Evolutionary conservation across 2,797 vertebrate species (phyloP).

Genomic region (Denticeps clupeoides): DNA sequence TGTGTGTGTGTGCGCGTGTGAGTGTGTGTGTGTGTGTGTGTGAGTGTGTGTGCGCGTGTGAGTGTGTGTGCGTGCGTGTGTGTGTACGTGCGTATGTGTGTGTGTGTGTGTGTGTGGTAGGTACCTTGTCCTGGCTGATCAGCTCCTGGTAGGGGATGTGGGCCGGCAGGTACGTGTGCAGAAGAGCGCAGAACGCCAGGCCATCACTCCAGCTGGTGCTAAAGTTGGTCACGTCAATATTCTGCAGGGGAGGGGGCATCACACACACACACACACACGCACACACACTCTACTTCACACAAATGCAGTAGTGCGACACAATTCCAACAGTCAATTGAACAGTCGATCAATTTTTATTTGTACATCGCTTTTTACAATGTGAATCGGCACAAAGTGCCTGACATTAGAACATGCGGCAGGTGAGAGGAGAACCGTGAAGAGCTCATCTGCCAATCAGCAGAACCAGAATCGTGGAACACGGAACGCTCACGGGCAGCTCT

Average conservation of each 20-base stretch:
- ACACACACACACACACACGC: slow-evolving; percentile 8
- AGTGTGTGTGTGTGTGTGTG: background rate
- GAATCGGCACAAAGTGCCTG: too few species aligned
- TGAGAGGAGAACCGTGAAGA: too few species aligned
- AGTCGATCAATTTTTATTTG: too few species aligned
- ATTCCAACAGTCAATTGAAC: too few species aligned
- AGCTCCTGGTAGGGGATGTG: slow-evolving; percentile 87
- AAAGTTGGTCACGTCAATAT: slow-evolving; percentile 86
- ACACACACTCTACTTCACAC: too few species aligned
- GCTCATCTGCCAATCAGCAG: too few species aligned
- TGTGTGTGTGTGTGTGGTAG: slow-evolving; percentile 7
- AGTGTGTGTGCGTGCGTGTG: slow-evolving; percentile 7
- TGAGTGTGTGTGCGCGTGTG: slow-evolving; percentile 10
- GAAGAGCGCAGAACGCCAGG: slow-evolving; percentile 77
- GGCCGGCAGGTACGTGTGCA: slow-evolving; percentile 81
- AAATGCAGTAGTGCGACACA: too few species aligned
- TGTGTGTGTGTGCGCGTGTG: background rate
- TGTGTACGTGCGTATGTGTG: background rate
- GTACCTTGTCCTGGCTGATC: slow-evolving; percentile 82
- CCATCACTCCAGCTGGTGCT: slow-evolving; percentile 91
- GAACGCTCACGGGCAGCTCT: too few species aligned
- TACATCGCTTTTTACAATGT: too few species aligned
- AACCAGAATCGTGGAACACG: too few species aligned
- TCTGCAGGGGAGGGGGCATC: slow-evolving; percentile 33
- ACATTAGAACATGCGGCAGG: too few species aligned